Conservation (phyloP, 2,888 invertebrate genomes). For the Leucania comma region DNA sequence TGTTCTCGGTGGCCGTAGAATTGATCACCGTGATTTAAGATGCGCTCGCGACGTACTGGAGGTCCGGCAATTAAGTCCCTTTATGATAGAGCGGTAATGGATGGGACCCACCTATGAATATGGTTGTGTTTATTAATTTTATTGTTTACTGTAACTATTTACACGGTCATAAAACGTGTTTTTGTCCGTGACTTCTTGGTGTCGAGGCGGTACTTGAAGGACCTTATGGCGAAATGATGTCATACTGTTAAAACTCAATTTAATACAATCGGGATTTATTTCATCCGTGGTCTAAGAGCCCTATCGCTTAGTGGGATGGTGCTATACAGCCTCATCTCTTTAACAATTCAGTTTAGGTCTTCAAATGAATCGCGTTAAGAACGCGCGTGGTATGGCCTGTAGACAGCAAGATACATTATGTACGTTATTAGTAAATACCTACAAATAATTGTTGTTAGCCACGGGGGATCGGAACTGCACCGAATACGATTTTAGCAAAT, state of each 20-base stretch:
- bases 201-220: conserved; percentile 11
- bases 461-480: no score
- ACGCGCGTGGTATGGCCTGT: no score
- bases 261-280: neutral
- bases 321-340: no score
- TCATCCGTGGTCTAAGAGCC: no score
- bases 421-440: no score
- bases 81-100: conserved; percentile 51
- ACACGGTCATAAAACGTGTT: conserved; percentile 39
- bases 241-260: conserved; percentile 18
- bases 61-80: conserved; percentile 60
- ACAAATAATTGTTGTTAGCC: no score
- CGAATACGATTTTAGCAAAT: no score
- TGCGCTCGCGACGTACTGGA: conserved; percentile 41
- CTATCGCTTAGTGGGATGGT: no score
- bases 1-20: conserved; percentile 59
- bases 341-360: no score
- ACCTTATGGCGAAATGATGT: conserved; percentile 1
- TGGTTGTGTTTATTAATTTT: conserved; percentile 34
- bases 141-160: conserved; percentile 38
- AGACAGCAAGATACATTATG: no score
- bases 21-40: conserved; percentile 64
- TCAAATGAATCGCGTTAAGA: no score
- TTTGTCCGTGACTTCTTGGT: conserved; percentile 32
- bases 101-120: conserved; percentile 47